Evolutionary conservation across 2,888 invertebrate species (phyloP), one percentile per base, ranked within the genome.

Genomic region (Celastrina argiolus): DNA sequence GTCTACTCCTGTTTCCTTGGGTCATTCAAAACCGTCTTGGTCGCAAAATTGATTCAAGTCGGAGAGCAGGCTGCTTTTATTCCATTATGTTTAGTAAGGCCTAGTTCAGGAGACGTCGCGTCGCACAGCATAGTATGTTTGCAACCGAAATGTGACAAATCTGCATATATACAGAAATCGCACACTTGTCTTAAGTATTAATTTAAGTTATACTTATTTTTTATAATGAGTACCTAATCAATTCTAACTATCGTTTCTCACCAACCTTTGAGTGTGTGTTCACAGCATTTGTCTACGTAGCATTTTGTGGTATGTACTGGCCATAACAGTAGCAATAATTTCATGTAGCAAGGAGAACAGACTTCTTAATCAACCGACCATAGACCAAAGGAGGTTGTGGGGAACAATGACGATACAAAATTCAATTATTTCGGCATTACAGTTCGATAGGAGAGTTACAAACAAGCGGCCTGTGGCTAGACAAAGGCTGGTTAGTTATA

Each of bases 381-480:
- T 34, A 18, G 10, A 16, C n/a, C 45, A n/a, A 59, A 36, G 59
- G 59, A 59, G 22, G 18, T 59, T 59, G 22, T 36, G 16, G 8
- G 18, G 34, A 31, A 59, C 59, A 59, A 59, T 59, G 34, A 31
- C 59, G 34, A 59, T 59, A 36, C 34, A 59, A 51, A 51, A 51
- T 45, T 34, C 59, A 34, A 59, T 59, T 59, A 59, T 31, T 59
- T 34, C 31, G 36, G 59, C 59, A 59, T 59, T 34, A 59, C 34
- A 51, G 18, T 51, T 51, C 51, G 26, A 51, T 51, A 51, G 42
- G 42, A 42, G 51, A 42, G 51, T 26, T 22, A 51, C 51, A 22
- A 51, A 51, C 51, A 51, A 51, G 41, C 36, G 36, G 36, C 41
- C 8, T 7, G 51, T 51, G 4, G 22, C 51, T 26, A 22, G 12